A percentile compares a stretch with the other conserved stretches of the same genome.
Conservation (phyloP, 2,113 vertebrate genomes). For the western clawed frog (Xenopus tropicalis) region DNA sequence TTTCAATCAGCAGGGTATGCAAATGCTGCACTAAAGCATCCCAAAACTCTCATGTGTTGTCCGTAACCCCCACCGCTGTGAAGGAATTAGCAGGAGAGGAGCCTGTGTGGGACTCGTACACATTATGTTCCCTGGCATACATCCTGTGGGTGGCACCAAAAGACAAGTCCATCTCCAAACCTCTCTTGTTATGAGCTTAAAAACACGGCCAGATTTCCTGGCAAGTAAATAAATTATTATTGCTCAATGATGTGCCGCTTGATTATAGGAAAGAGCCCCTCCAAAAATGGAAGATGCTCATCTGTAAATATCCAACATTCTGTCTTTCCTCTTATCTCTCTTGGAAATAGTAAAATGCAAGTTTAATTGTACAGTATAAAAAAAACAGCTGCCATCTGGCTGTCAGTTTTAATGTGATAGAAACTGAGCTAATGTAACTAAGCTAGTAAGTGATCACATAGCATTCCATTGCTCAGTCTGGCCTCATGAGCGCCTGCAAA, state of each 20-base stretch:
- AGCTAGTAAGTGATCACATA: not conserved
- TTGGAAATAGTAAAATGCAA: constrained; percentile 15
- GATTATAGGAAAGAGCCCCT: constrained; percentile 21
- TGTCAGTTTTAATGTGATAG: not conserved
- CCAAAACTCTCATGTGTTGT: not conserved
- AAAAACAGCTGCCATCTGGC: constrained; percentile 29
- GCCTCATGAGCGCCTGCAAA: not conserved
- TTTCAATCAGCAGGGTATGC: not conserved
- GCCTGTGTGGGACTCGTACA: constrained; percentile 25
- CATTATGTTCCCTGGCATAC: constrained; percentile 34
- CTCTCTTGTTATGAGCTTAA: constrained; percentile 26
- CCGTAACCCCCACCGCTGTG: constrained; percentile 8
- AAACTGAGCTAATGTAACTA: not conserved
- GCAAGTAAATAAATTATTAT: constrained; percentile 33
- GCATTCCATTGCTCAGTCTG: not conserved
- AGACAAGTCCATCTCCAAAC: constrained; percentile 27
- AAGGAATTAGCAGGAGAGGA: constrained; percentile 27
- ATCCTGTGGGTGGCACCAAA: constrained; percentile 30
- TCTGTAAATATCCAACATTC: constrained; percentile 27
- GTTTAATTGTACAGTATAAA: constrained; percentile 12
- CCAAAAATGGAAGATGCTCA: not conserved
- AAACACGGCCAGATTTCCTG: constrained; percentile 38
- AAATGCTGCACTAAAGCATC: not conserved
- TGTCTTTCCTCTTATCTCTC: constrained; percentile 25
- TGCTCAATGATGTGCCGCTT: constrained; percentile 12